Evolutionary conservation across 2,113 vertebrate genomes (phyloP), one percentile per base, ranked within the genome.

Genomic region (Scophthalmus maximus): DNA sequence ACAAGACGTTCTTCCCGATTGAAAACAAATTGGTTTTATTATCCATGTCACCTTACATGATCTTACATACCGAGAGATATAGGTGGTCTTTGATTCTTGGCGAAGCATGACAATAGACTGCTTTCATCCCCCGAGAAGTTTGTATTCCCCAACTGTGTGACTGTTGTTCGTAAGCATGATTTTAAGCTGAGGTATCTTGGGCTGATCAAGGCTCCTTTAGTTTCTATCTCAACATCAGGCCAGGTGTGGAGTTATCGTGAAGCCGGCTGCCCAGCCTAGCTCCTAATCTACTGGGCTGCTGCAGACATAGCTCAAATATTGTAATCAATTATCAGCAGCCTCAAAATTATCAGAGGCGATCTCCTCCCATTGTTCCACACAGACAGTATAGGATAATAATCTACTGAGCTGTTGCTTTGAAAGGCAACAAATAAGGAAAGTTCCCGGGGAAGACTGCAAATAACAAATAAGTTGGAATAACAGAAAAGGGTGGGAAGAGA

Each of bases 11-110:
- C 59, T 88, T 50, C 83, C 70, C 85, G 80, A 93, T 83, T 79
- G 83, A 88, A 91, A 91, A 91, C 87, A 92, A 92, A 91, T 88
- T 87, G 89, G 81, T 78, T 86, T 90, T 85, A 87, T 91, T 82
- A 80, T 40, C 61, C 61, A 34, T 82, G 86, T 76, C 83, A 78
- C 49, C 78, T 81, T 25, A 63, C 60, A 81, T 44, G 68, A 88
- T 84, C 81, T 53, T 71, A 77, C 80, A 82, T 69, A 73, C 57
- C 73, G 57, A 68, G 38, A 78, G 47, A 25, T 59, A 76, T 32
- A 66, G 78, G 82, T 62, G 64, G 67, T 68, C 72, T 87, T 82
- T 72, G 84, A 82, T 89, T 85, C 73, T 85, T 76, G 22, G 60
- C 69, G 62, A 76, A 23, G 38, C 76, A 61, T 8, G n/a, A 70